These are phyloP conservation scores for Gymnorhina tibicen DNA, from an alignment of 2,113 vertebrate genomes.

Conservation along the genomic window DNA sequence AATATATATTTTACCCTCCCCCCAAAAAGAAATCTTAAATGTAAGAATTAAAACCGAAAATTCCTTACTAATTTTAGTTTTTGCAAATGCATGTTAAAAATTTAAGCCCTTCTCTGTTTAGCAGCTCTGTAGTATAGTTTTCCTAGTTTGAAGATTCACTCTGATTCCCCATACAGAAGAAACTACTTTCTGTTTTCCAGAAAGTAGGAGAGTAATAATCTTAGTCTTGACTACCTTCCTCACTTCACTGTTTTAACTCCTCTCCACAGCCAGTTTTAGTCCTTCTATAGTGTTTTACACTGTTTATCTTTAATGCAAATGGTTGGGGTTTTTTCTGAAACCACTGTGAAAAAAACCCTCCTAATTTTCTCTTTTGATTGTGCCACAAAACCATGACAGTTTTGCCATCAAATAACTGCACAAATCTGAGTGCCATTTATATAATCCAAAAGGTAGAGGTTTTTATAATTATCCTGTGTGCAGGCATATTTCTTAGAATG, in stretches of 20 bases:
- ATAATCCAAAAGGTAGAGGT: not conserved
- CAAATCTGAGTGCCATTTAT: not conserved
- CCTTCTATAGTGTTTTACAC: not conserved
- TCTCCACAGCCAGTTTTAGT: not conserved
- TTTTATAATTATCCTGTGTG: not conserved
- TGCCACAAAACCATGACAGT: not conserved
- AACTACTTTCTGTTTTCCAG: not conserved
- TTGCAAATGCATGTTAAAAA: not conserved
- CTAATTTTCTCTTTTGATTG: not conserved
- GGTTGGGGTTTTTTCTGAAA: rapidly evolving
- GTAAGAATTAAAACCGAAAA: not conserved
- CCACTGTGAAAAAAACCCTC: rapidly evolving
- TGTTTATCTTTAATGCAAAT: not conserved
- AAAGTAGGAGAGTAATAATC: not conserved
- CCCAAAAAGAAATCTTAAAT: not conserved
- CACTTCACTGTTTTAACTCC: not conserved
- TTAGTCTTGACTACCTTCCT: not conserved
- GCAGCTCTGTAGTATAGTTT: not conserved
- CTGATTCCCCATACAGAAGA: not conserved
- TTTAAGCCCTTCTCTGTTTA: not conserved
- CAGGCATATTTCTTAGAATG: not conserved
- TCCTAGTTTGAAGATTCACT: not conserved
- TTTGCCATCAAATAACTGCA: not conserved
- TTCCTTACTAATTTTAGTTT: not conserved
- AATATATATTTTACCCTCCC: not conserved